A percentile compares a stretch with the other conserved stretches of the same genome.
phyloP scores from a whole-genome alignment of 2,113 vertebrate genomes.

The Struthio camelus region DNA sequence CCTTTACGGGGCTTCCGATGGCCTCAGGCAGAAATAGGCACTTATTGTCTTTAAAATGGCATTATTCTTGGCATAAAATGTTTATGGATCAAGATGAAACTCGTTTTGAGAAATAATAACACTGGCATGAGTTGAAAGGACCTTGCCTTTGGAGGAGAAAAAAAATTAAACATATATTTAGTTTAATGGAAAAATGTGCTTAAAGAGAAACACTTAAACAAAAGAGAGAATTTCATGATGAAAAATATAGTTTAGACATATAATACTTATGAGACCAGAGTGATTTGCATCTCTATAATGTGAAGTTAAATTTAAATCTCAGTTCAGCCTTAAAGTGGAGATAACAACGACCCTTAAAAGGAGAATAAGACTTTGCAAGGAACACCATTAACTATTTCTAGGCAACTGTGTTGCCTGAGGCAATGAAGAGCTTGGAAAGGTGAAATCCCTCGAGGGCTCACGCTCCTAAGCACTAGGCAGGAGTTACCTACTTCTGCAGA shows the following conservation, averaged over 20 bases:
- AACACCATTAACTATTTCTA: conserved; percentile 44
- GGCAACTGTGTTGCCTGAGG: not conserved
- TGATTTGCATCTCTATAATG: conserved; percentile 49
- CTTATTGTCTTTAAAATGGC: conserved; percentile 76
- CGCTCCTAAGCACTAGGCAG: not conserved
- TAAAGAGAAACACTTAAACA: conserved; percentile 13
- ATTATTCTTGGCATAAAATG: conserved; percentile 80
- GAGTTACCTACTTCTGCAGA: not conserved
- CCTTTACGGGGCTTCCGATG: conserved; percentile 66
- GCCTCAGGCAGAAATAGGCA: conserved; percentile 76
- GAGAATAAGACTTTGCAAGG: not conserved
- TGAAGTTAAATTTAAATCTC: conserved; percentile 52
- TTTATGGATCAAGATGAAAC: conserved; percentile 81
- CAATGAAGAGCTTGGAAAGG: not conserved
- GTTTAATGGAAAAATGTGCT: conserved; percentile 60
- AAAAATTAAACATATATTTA: conserved; percentile 69
- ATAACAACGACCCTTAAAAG: conserved; percentile 52
- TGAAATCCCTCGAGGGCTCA: not conserved
- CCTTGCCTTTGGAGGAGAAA: conserved; percentile 67
- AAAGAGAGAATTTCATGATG: not conserved
- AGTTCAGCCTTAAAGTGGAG: conserved; percentile 41
- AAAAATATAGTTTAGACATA: conserved; percentile 54
- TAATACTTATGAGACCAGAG: conserved; percentile 19
- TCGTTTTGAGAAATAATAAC: conserved; percentile 75
- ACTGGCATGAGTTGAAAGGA: conserved; percentile 74